Base-by-base conservation (phyloP, 2,888 invertebrate genomes). In the Xestia c-nigrum region DNA sequence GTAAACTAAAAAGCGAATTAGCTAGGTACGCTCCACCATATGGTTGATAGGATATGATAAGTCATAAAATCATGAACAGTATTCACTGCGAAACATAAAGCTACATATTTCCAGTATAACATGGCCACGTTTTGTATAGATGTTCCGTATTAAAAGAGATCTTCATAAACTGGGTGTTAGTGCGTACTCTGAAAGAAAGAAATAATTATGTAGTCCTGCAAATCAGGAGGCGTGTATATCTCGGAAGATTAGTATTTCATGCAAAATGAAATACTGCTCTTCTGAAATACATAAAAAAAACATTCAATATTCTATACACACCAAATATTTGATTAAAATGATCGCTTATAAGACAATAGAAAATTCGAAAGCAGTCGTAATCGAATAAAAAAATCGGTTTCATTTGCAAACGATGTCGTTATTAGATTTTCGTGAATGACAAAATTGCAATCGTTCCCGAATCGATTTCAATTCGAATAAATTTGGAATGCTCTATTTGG, bases 381-480 rank as follows among this genome's bases (percentile, higher is more conserved):
- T 76, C 69, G 55, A 69, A 71, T 74, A 75, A 74, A 75, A 80
- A 78, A 70, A 57, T 24, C 50, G 50, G 59, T 57, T 38, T 43
- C 50, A 57, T 72, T 80, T 79, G 75, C 74, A 59, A 76, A 52
- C 66, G 50, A 76, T 87, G 50, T 59, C 73, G 63, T 72, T 84
- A 84, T 86, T 87, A 80, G 66, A 84, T 76, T 86, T 84, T 87
- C 61, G 72, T 65, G 85, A 86, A 75, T 84, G 85, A 86, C 85
- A 70, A 81, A 77, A 86, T 75, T 84, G 75, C 73, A 76, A 78
- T 79, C 69, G 64, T 68, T 61, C 59, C 73, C 50, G 63, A 66
- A 74, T 70, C 74, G 69, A 80, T 79, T 81, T 61, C 64, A 76
- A 80, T 78, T 24, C 61, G 77, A 74, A 74, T 88, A 72, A 73